phyloP scores from a whole-genome alignment of 37 sponge, comb jelly and placozoan genomes.

The Dysidea cf. avara region DNA sequence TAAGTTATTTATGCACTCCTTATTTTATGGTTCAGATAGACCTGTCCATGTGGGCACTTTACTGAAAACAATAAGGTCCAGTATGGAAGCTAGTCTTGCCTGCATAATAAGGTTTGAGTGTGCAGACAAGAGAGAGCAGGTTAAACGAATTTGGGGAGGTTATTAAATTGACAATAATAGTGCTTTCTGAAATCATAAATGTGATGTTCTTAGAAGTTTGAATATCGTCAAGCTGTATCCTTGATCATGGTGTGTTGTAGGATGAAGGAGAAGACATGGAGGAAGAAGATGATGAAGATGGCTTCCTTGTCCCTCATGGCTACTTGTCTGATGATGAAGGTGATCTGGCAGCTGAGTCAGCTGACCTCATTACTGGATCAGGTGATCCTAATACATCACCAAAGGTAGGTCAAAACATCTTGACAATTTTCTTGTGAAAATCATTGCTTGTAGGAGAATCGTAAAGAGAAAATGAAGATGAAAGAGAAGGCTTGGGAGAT shows the following conservation, averaged over 20 bases:
- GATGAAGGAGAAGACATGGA: slow-evolving; percentile 68
- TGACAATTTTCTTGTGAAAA: neutral
- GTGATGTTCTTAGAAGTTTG: slow-evolving; percentile 1
- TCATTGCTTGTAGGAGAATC: slow-evolving; percentile 1
- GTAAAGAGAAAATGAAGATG: slow-evolving; percentile 41
- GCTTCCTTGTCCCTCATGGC: slow-evolving; percentile 99
- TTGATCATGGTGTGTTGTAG: neutral
- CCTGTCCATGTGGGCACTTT: too few relatives aligned
- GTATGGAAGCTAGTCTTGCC: too few relatives aligned
- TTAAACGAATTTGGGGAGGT: too few relatives aligned
- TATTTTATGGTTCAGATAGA: too few relatives aligned
- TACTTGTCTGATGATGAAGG: slow-evolving; percentile 98
- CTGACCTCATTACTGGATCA: slow-evolving; percentile 11
- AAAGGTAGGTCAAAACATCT: neutral
- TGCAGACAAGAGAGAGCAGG: too few relatives aligned
- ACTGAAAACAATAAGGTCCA: too few relatives aligned
- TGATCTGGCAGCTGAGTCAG: slow-evolving; percentile 60
- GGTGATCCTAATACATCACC: neutral
- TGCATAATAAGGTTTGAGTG: too few relatives aligned
- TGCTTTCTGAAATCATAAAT: too few relatives aligned
- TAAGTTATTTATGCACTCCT: too few relatives aligned
- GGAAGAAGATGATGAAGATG: slow-evolving; percentile 88
- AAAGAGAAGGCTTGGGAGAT: slow-evolving; percentile 83
- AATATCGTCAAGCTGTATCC: neutral
- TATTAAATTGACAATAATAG: too few relatives aligned